Base-by-base conservation (phyloP, 2,888 invertebrate genomes). In the Pteria penguin region DNA sequence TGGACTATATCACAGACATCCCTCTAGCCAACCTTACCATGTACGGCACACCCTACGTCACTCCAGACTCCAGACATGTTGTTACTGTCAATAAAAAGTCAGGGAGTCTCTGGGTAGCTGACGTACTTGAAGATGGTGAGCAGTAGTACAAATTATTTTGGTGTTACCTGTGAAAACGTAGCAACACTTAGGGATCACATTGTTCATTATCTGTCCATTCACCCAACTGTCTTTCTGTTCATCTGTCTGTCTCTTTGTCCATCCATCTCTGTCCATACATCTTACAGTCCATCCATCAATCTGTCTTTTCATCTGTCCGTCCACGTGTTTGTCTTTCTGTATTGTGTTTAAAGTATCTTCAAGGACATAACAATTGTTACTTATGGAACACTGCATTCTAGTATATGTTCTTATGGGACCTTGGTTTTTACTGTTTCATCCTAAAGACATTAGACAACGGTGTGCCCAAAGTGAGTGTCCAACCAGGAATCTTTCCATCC, bases 1-100 rank as follows among this genome's bases (percentile, higher is more conserved):
- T 96, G 83, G 96, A 96, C 92, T 95, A 95, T 88, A 92, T 96
- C 78, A 95, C 95, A 1, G 95, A 96, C 90, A 79, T 75, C 1
- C 85, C 90, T 4, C 75, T 88, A 18, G 81, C 82, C 18, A 85
- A 86, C 31, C 65, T 82, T 11, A 81, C 86, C 22, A 58, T 87
- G 31, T 63, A 80, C 24, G 90, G 90, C 4, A 82, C 77, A 68
- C 95, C 95, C 0, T 94, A 94, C 85, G 94, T 95, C 57, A 95
- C 95, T 4, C 95, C 95, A 0, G 95, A 96, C 91, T 95, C 95
- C 31, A 93, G 95, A 76, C 94, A 95, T 86, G 93, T 95, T 67
- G 95, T 95, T 69, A 95, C 95, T 5, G 93, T 96, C 54, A 95
- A 94, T 79, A 93, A 94, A 79, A 93, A 84, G 11, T 81, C 84